Percentiles rank a stretch among this genome's conserved stretches.
Evolutionary conservation across 2,797 vertebrate species (phyloP).

Genomic region (Enteromius unitaeniatus): DNA sequence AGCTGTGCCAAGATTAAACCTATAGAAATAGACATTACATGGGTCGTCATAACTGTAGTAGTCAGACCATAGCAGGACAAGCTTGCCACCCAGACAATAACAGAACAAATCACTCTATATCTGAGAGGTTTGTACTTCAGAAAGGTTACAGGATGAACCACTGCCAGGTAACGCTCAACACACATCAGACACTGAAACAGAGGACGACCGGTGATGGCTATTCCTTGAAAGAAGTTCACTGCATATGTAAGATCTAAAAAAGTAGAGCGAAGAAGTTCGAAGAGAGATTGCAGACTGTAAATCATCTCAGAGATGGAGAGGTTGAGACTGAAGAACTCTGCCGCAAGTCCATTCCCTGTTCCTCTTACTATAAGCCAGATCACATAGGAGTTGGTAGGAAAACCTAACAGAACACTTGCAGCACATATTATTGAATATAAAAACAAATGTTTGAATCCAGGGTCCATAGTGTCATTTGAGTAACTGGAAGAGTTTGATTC

Average conservation of each 20-base stretch:
- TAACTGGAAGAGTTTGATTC: background rate
- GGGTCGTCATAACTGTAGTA: background rate
- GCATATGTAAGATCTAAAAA: background rate
- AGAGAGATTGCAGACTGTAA: background rate
- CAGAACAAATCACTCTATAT: background rate
- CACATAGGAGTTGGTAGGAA: conserved; percentile 29
- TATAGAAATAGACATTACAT: background rate
- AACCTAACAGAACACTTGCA: background rate
- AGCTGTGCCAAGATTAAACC: background rate
- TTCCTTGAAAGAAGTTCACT: background rate
- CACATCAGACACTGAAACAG: conserved; percentile 43
- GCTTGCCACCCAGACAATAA: conserved; percentile 37
- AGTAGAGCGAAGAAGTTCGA: background rate
- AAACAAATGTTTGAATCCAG: background rate
- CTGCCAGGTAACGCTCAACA: background rate
- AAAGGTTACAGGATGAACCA: background rate
- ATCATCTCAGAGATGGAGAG: conserved; percentile 4
- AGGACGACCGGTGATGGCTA: background rate
- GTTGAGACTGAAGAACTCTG: conserved; percentile 16
- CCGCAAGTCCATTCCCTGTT: conserved; percentile 16
- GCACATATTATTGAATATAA: conserved; percentile 8
- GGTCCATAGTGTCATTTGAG: background rate
- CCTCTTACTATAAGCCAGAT: conserved; percentile 24
- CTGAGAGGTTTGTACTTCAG: conserved; percentile 13
- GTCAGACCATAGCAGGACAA: background rate